phyloP scores from a whole-genome alignment of 1,140 invertebrate species.

The Kradibia gibbosae region DNA sequence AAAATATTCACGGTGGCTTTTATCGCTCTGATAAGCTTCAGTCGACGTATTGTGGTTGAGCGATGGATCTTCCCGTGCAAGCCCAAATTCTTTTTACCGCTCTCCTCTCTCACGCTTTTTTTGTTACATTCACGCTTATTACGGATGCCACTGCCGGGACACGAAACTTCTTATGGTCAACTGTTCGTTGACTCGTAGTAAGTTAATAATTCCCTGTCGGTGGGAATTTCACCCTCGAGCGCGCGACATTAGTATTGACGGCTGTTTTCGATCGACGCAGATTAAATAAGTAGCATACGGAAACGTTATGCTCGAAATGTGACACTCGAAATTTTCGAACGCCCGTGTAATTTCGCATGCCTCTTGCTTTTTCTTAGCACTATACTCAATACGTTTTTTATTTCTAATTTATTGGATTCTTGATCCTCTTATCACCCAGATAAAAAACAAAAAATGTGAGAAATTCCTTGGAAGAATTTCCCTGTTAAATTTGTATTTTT shows the following conservation, averaged over 20 bases:
- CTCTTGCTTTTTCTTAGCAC: neutral
- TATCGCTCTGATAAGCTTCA: too few relatives aligned
- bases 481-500: too few relatives aligned
- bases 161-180: slow-evolving; percentile 23
- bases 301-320: neutral
- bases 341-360: neutral
- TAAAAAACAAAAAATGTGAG: too few relatives aligned
- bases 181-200: slow-evolving; percentile 26
- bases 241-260: neutral
- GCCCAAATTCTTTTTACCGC: too few relatives aligned
- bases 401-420: too few relatives aligned
- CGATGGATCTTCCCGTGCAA: too few relatives aligned
- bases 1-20: neutral
- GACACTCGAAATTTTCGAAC: neutral
- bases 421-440: too few relatives aligned
- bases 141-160: neutral
- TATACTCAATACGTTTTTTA: too few relatives aligned
- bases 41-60: too few relatives aligned
- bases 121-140: neutral
- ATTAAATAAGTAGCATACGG: neutral
- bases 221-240: neutral
- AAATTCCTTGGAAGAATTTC: too few relatives aligned
- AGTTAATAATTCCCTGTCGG: slow-evolving; percentile 18
- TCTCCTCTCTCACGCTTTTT: neutral
- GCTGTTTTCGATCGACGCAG: neutral